Base-by-base conservation (phyloP, 1,140 invertebrate species). In the Cyclina sinensis region DNA sequence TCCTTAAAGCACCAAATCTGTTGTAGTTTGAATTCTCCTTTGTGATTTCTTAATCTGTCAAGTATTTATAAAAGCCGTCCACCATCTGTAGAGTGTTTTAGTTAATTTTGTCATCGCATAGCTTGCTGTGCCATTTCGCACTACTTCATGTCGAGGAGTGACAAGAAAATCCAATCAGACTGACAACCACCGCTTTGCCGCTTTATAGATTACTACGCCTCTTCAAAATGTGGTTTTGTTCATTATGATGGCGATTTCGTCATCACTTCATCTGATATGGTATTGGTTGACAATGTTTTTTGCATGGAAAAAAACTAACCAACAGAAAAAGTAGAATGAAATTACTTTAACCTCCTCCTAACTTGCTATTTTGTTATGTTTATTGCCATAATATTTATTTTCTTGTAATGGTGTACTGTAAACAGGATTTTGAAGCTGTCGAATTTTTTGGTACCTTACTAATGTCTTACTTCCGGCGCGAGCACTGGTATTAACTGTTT, bases 101-200 rank as follows among this genome's bases (percentile, higher is more conserved):
- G 35, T 70, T 37, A 70, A 70, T 70, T 70, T 70, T 27, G 65
- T 70, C 65, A 70, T 70, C 65, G 65, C 65, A 62, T 70, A 70
- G 37, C 32, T 37, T 14, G 65, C 14, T 12, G 21, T 70, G 32
- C 65, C 65, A 70, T 70, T 70, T 24, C 65, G 65, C 65, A 70
- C 65, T 70, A 70, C 65, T 70, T 70, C 65, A 70, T 70, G 11
- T 70, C 65, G 65, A 70, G 65, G 65, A 70, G 65, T 70, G 65
- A 70, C 65, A 70, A 37, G 65, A 70, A 70, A 70, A 70, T 70
- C 65, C 65, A 70, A 70, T 70, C 65, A 70, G 32, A 18, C 65
- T 27, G 65, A 70, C 65, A 70, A 70, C 65, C 16, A 70, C 32
- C 65, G 35, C 35, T 32, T 70, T 32, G 37, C 65, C 32, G 37